These are phyloP conservation scores for Drepanosiphum platanoidis DNA, from an alignment of 2,888 invertebrate species.

Conservation along the genomic window DNA sequence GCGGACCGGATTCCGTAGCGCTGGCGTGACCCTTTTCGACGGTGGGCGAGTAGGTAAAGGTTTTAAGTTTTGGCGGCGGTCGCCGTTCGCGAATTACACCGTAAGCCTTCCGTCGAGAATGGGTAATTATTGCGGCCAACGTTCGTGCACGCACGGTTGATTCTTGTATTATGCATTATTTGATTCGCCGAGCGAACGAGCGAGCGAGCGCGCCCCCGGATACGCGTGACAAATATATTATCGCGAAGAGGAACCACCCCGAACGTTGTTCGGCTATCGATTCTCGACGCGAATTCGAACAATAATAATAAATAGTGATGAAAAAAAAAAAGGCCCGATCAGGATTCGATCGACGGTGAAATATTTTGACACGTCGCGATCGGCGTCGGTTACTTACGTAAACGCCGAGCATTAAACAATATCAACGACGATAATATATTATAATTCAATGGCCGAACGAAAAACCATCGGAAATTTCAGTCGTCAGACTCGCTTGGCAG, in stretches of 20 bases:
- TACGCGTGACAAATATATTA: conserved; percentile 35
- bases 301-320: too few relatives aligned
- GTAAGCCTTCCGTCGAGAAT: conserved; percentile 31
- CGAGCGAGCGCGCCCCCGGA: neutral
- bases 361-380: too few relatives aligned
- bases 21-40: neutral
- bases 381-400: too few relatives aligned
- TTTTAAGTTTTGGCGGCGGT: neutral
- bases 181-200: too few relatives aligned
- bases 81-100: neutral
- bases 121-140: conserved; percentile 27
- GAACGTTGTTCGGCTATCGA: neutral
- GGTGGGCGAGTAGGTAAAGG: neutral
- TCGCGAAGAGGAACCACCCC: neutral
- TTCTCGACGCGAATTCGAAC: neutral
- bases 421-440: too few relatives aligned
- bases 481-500: too few relatives aligned
- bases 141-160: conserved; percentile 37
- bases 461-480: too few relatives aligned
- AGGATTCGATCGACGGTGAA: too few relatives aligned
- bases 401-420: too few relatives aligned
- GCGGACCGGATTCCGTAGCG: neutral
- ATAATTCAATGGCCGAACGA: too few relatives aligned
- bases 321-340: too few relatives aligned
- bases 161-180: conserved; percentile 23